phyloP scores from a whole-genome alignment of 2,113 vertebrate genomes.

The Oreochromis spilurus region DNA sequence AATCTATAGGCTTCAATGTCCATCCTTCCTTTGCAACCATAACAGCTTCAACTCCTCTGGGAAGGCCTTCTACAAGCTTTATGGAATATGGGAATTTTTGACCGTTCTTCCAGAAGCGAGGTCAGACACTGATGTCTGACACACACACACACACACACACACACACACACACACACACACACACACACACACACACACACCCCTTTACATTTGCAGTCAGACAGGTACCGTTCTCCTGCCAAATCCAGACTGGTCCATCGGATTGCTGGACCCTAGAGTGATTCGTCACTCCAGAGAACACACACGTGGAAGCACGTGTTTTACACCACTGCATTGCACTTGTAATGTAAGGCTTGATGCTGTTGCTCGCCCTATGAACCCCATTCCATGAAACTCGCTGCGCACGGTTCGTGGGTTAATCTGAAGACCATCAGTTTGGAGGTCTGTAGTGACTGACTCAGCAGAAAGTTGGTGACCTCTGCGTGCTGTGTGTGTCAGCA shows the following conservation, averaged over 20 bases:
- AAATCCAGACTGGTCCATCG: too few species aligned
- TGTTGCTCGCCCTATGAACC: neutral
- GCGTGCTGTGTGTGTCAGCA: neutral
- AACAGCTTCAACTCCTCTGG: neutral
- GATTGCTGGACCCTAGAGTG: too few species aligned
- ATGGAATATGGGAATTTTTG: neutral
- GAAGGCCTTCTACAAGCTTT: too few species aligned
- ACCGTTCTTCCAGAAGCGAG: neutral
- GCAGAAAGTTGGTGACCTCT: neutral
- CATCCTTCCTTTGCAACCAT: neutral
- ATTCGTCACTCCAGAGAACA: rapidly evolving
- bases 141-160: too few species aligned
- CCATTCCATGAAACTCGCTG: neutral
- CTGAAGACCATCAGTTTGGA: neutral
- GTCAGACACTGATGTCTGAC: rapidly evolving
- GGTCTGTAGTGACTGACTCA: neutral
- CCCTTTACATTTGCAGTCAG: too few species aligned
- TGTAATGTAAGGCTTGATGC: neutral
- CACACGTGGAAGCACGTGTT: neutral
- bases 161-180: too few species aligned
- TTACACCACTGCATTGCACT: neutral
- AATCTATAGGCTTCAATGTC: neutral
- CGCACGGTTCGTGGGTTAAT: rapidly evolving
- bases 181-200: too few species aligned
- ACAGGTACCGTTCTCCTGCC: too few species aligned